Evolutionary conservation across 2,888 invertebrate species (phyloP).

Genomic region (Lasioglossum villosulum): DNA sequence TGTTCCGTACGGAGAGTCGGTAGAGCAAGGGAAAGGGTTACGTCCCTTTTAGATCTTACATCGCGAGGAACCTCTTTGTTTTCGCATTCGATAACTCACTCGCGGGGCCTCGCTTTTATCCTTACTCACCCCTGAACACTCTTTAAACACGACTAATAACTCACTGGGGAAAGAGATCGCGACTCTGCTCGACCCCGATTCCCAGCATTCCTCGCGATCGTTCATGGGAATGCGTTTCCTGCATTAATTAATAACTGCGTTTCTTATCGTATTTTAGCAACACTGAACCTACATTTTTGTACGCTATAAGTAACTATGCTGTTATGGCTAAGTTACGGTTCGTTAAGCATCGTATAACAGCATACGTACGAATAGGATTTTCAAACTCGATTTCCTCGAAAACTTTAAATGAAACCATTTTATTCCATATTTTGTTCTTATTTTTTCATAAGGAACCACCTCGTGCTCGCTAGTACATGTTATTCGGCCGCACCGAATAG

Average conservation of each 20-base stretch:
- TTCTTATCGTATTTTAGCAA: not conserved
- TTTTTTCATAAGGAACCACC: too few species aligned
- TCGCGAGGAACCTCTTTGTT: constrained; percentile 79
- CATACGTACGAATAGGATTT: too few species aligned
- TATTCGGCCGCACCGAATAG: too few species aligned
- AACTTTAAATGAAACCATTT: too few species aligned
- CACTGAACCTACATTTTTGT: too few species aligned
- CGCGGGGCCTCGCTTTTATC: constrained; percentile 57
- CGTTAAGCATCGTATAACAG: too few species aligned
- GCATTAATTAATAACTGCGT: not conserved
- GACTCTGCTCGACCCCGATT: constrained; percentile 22
- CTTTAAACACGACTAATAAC: constrained; percentile 48
- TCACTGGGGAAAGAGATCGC: constrained; percentile 24
- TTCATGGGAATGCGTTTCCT: not conserved
- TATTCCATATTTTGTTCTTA: too few species aligned
- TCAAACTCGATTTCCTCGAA: too few species aligned
- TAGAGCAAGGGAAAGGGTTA: constrained; percentile 74
- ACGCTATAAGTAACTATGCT: too few species aligned
- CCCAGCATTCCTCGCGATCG: not conserved
- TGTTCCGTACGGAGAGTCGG: constrained; percentile 80
- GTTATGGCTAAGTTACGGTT: too few species aligned
- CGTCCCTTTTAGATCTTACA: constrained; percentile 74
- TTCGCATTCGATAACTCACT: constrained; percentile 77
- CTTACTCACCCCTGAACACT: constrained; percentile 41
- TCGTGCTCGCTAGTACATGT: too few species aligned